A percentile compares a stretch with the other conserved stretches of the same genome.
Conservation (phyloP, 2,113 vertebrate species). For the Lepisosteus oculatus region DNA sequence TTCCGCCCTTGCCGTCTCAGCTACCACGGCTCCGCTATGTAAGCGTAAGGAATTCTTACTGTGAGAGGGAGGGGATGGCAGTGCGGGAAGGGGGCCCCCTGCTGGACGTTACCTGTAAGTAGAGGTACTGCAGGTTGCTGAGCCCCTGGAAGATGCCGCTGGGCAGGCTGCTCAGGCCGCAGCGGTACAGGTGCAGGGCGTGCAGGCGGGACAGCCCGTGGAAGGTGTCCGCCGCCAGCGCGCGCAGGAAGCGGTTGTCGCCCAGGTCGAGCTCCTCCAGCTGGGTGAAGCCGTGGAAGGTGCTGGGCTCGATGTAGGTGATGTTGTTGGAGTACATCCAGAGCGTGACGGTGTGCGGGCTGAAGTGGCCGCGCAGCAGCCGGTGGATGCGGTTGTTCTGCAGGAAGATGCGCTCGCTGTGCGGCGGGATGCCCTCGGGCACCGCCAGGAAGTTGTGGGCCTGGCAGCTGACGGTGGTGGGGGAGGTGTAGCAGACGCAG, state of each 20-base stretch:
- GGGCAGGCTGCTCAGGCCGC: constrained; percentile 83
- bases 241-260: constrained; percentile 85
- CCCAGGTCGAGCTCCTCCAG: constrained; percentile 96
- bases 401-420: constrained; percentile 91
- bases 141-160: constrained; percentile 82
- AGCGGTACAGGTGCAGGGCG: constrained; percentile 91
- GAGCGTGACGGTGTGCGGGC: constrained; percentile 84
- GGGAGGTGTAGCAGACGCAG: constrained; percentile 92
- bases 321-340: constrained; percentile 99
- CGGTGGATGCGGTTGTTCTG: constrained; percentile 94
- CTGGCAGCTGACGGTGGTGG: constrained; percentile 97
- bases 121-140: constrained; percentile 93
- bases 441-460: constrained; percentile 88
- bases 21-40: too few relatives aligned
- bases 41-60: too few relatives aligned
- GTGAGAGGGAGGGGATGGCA: constrained; percentile 20
- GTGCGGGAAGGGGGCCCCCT: constrained; percentile 32
- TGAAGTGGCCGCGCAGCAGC: constrained; percentile 88
- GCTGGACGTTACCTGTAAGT: constrained; percentile 74
- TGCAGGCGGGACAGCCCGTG: constrained; percentile 84
- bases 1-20: too few relatives aligned
- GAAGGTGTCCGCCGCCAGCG: constrained; percentile 88
- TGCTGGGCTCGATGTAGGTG: constrained; percentile 87
- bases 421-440: constrained; percentile 87
- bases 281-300: constrained; percentile 86